Evolutionary conservation across 2,113 vertebrate species (phyloP).

Genomic region (Brachypodius melanocephalos): DNA sequence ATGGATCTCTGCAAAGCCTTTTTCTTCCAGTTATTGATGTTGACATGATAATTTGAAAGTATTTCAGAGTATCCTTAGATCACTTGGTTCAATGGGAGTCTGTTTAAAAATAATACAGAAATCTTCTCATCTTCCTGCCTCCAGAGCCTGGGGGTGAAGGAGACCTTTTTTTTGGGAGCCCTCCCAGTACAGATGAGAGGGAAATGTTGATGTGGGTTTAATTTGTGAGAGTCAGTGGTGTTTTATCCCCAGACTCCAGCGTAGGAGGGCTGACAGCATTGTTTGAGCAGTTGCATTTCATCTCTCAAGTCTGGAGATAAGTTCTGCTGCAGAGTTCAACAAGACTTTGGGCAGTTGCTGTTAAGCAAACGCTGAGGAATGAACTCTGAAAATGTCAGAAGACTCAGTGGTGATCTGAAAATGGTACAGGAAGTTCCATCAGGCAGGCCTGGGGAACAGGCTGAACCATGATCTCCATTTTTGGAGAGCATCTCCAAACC

Average conservation of each 20-base stretch:
- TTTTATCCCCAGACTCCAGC: background rate
- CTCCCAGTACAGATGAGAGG: background rate
- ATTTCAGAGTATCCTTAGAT: background rate
- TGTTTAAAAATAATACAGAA: background rate
- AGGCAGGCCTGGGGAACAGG: background rate
- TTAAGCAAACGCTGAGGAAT: background rate
- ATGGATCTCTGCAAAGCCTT: background rate
- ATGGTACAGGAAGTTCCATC: background rate
- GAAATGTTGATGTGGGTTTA: background rate
- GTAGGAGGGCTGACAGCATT: background rate
- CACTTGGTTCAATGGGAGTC: background rate
- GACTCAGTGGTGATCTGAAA: background rate
- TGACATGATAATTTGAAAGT: background rate
- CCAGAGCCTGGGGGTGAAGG: background rate
- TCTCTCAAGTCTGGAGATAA: background rate
- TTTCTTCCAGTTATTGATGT: background rate
- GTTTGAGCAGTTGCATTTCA: background rate
- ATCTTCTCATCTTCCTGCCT: background rate
- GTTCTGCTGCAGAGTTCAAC: background rate
- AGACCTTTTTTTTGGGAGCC: slow-evolving; percentile 1
- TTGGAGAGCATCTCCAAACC: background rate
- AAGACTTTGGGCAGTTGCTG: background rate
- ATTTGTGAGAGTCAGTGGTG: background rate
- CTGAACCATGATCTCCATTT: background rate
- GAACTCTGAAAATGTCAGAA: background rate